A percentile compares a stretch with the other conserved stretches of the same genome.
These are phyloP conservation scores for Eubasilissa regina DNA, from an alignment of 1,140 invertebrate genomes.

Conservation along the genomic window DNA sequence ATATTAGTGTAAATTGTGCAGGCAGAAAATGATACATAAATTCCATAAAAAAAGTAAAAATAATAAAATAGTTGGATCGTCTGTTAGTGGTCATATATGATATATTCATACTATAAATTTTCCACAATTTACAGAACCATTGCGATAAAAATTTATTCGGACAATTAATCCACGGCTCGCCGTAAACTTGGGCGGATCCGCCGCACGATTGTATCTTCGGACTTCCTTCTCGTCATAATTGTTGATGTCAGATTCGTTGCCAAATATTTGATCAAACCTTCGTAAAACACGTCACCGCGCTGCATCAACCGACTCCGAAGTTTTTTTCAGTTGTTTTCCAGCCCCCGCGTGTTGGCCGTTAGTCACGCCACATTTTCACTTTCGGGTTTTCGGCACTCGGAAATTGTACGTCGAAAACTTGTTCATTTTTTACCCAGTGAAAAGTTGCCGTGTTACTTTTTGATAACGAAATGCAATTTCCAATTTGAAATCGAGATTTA, in stretches of 20 bases:
- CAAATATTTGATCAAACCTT: not conserved
- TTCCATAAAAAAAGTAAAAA: too few relatives aligned
- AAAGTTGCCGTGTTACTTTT: not conserved
- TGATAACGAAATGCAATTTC: not conserved
- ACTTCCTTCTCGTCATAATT: conserved; percentile 18
- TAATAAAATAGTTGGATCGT: too few relatives aligned
- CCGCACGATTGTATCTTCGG: conserved; percentile 8
- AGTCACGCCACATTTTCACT: conserved; percentile 54
- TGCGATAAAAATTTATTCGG: not conserved
- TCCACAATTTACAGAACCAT: too few relatives aligned
- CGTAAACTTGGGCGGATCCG: not conserved
- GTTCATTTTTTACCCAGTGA: not conserved
- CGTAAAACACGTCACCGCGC: not conserved
- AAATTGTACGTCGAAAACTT: not conserved
- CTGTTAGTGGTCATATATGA: too few relatives aligned
- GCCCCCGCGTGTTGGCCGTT: conserved; percentile 18
- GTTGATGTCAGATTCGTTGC: not conserved
- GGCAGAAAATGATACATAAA: too few relatives aligned
- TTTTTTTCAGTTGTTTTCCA: too few relatives aligned
- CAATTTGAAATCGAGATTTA: too few relatives aligned
- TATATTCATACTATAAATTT: too few relatives aligned
- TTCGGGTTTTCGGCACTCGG: conserved; percentile 44
- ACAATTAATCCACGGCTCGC: conserved; percentile 21
- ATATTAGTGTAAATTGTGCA: too few relatives aligned
- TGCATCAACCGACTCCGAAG: conserved; percentile 12